Evolutionary conservation across 2,888 invertebrate genomes (phyloP), one percentile per base, ranked within the genome.

Genomic region (Camptogramma bilineatum): DNA sequence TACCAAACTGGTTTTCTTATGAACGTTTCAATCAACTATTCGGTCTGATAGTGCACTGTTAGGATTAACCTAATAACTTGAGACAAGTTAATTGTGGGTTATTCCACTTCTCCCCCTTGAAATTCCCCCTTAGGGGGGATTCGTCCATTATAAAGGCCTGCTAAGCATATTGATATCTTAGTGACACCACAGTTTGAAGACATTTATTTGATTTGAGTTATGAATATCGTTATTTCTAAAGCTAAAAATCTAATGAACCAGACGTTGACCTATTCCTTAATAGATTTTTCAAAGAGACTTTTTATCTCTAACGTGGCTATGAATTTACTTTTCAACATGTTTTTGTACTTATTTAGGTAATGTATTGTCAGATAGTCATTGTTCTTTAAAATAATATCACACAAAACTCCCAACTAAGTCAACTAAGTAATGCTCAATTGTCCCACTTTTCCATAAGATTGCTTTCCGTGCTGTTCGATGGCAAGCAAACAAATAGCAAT

Each of bases 1-100:
- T 80, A 79, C 82, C 76, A 83, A 87, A 88, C 88, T 75, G 79
- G 86, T 87, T 87, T 79, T 74, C 73, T 65, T 82, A 78, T 76
- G 81, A 78, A 80, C 75, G 70, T 73, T 76, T 76, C 79, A 77
- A 77, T 81, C 73, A 77, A 53, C 70, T 76, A 72, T 74, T 44
- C 16, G 21, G 62, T 62, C 59, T 71, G 73, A 72, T 69, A 75
- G 74, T 72, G 67, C 76, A 72, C 70, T 68, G 66, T 62, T 63
- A 13, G 44, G 48, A 64, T 67, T 63, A 51, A 59, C 52, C 21
- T 42, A 59, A 52, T 47, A 17, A 54, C 21, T 21, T 31, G 31
- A 50, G 50, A 48, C 53, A 24, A 46, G 18, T 10, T 53, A 48
- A 59, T 52, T 52, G 21, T 31, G n/a, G n/a, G n/a, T n/a, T n/a